phyloP scores from a whole-genome alignment of 1,140 invertebrate species.

The Belonocnema kinseyi region DNA sequence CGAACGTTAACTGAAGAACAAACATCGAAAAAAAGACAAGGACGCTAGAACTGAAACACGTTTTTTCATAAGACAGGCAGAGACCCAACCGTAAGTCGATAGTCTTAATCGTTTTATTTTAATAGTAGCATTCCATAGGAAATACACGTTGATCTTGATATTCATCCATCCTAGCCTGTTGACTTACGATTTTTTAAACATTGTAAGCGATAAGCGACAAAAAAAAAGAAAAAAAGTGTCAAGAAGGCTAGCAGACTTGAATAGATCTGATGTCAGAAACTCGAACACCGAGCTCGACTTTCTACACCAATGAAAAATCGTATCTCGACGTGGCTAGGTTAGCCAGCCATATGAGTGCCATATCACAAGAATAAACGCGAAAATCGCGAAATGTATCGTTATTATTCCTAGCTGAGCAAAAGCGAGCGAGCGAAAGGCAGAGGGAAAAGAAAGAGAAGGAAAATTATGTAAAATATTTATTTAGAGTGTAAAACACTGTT shows the following conservation, averaged over 20 bases:
- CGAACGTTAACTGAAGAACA: not conserved
- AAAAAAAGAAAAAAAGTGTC: not conserved
- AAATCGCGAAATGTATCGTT: conserved; percentile 38
- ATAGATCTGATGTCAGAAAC: conserved; percentile 37
- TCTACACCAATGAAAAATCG: conserved; percentile 48
- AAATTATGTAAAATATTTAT: conserved; percentile 67
- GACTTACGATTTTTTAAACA: conserved; percentile 50
- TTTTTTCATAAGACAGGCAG: conserved; percentile 25
- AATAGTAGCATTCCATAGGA: conserved; percentile 70
- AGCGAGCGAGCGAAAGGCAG: conserved; percentile 38
- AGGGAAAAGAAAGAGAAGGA: conserved; percentile 36
- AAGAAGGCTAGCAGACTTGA: not conserved
- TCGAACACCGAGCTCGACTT: conserved; percentile 40
- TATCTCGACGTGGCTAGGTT: conserved; percentile 62
- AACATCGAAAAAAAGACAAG: not conserved
- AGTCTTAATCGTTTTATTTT: conserved; percentile 52
- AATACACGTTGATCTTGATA: conserved; percentile 57
- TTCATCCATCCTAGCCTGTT: conserved; percentile 63
- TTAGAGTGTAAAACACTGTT: conserved; percentile 52
- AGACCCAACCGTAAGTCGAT: conserved; percentile 20
- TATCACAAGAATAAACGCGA: conserved; percentile 58
- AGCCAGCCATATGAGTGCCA: conserved; percentile 69
- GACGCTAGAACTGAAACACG: not conserved
- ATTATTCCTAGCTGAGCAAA: conserved; percentile 48
- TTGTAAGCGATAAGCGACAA: not conserved